Base-by-base conservation (phyloP, 2,797 vertebrate genomes). In the Falco columbarius region DNA sequence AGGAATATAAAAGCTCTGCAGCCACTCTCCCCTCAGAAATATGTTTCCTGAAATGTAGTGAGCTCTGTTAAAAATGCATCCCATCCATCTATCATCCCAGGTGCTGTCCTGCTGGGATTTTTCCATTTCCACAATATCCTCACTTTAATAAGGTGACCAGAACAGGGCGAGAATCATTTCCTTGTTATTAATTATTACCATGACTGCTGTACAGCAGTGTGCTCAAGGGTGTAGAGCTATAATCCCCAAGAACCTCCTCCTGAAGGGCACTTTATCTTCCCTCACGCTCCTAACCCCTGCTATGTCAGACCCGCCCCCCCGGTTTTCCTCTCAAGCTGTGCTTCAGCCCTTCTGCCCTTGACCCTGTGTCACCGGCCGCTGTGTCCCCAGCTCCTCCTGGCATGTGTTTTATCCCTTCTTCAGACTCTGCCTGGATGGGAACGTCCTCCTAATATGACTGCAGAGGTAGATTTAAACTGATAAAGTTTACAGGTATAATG, bases 121-220 rank as follows among this genome's bases (percentile, higher is more conserved):
- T 97, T 93, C 96, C 96, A 97, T 97, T 98, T 97, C 97, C 97
- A 93, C 91, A 94, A 96, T 95, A 97, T 97, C 96, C 97, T 98
- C 87, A 18, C 90, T 92, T 86, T 97, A 98, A 98, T 97, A 98
- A 95, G 94, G 81, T 96, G 92, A 97, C 94, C 97, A 98, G 97
- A 97, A 96, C 96, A 97, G 96, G 96, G 85, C 3, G 36, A 97
- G 92, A 97, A 97, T 97, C 75, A 96, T 97, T 97, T 98, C 96
- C 96, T 98, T 97, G 76, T 97, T 97, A 95, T 97, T 98, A 97
- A 98, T 98, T 97, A 98, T 97, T 97, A 97, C 94, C 91, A 96
- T 56, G 93, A 71, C 97, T 96, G 82, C 90, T 96, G 59, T 93
- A 97, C 58, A 42, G 84, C 89, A 94, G 81, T 97, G 85, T 92